A percentile compares a stretch with the other conserved stretches of the same genome.
Evolutionary conservation across 1,140 invertebrate genomes (phyloP).

Genomic region (Brachionus calyciflorus): DNA sequence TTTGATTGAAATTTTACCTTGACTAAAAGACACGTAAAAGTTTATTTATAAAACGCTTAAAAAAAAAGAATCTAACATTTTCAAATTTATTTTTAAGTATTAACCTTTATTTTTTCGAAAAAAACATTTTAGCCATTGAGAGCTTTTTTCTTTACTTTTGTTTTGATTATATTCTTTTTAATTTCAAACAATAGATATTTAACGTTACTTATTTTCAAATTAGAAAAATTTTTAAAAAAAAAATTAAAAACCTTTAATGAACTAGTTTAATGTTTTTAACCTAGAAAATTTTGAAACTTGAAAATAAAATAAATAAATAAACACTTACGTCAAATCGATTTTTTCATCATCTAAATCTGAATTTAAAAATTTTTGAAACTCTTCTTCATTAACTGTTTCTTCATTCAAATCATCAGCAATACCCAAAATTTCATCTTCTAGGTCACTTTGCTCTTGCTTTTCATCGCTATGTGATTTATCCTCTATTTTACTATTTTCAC

Average conservation of each 20-base stretch:
- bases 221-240: background rate
- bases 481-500: no score
- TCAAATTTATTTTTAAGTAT: no score
- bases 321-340: background rate
- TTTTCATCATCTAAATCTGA: constrained; percentile 16
- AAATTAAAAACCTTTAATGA: background rate
- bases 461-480: no score
- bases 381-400: constrained; percentile 23
- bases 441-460: background rate
- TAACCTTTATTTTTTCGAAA: no score
- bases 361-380: constrained; percentile 38
- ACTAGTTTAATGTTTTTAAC: background rate
- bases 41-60: no score
- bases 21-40: no score
- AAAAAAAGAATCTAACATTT: no score
- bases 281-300: background rate
- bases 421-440: constrained; percentile 10
- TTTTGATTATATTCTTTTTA: no score
- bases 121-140: no score
- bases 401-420: constrained; percentile 4
- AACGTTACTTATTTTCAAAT: background rate
- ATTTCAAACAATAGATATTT: no score
- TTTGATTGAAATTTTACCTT: no score
- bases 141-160: no score
- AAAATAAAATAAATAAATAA: background rate